These are phyloP conservation scores for Venustaconcha ellipsiformis DNA, from an alignment of 1,140 invertebrate species.

Conservation along the genomic window DNA sequence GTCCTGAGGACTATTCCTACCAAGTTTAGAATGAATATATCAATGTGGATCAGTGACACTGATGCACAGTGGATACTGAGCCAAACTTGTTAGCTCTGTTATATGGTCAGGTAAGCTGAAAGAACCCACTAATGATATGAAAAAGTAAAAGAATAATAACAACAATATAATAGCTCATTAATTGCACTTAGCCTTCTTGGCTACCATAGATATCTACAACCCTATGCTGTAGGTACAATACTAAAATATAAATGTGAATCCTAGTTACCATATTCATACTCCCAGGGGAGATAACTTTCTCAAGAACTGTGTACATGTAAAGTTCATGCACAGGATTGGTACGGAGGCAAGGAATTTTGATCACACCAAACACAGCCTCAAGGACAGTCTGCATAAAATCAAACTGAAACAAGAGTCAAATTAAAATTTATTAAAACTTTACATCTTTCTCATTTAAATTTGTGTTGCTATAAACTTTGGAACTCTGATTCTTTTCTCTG, in stretches of 20 bases:
- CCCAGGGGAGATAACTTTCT: constrained; percentile 27
- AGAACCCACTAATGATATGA: no score
- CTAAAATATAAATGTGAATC: constrained; percentile 26
- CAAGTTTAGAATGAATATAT: no score
- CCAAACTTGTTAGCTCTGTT: no score
- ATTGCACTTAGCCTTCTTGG: neutral
- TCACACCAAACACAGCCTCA: constrained; percentile 43
- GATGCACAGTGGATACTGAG: no score
- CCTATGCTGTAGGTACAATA: neutral
- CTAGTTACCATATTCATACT: constrained; percentile 16
- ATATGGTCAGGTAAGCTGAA: no score
- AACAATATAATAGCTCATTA: neutral
- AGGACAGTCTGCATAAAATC: constrained; percentile 31
- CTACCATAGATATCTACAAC: neutral
- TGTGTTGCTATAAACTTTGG: neutral
- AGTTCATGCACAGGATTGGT: constrained; percentile 33
- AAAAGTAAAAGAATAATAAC: neutral
- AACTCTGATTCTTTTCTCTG: neutral
- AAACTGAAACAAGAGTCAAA: constrained; percentile 33
- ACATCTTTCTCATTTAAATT: neutral
- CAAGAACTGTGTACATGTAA: constrained; percentile 38
- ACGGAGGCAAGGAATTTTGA: constrained; percentile 39
- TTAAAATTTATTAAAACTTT: neutral
- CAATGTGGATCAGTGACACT: no score
- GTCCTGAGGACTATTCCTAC: no score